These are phyloP conservation scores for Melanostigma gelatinosum DNA, from an alignment of 2,113 vertebrate genomes.

Conservation along the genomic window DNA sequence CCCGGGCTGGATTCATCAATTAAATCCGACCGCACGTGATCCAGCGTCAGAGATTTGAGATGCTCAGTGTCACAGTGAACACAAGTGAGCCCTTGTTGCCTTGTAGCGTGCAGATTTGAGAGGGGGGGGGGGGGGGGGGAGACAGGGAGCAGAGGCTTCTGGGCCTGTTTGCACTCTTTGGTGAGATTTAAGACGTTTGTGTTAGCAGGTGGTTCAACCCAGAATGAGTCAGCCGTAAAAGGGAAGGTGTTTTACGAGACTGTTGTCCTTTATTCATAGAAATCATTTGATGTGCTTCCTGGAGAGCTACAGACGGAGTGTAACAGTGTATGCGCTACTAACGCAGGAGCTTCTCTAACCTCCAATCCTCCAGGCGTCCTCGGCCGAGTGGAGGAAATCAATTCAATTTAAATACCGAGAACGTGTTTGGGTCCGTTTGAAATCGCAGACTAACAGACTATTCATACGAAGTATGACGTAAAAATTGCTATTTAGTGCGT, in stretches of 20 bases:
- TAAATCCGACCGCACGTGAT: constrained; percentile 21
- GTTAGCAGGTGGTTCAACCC: constrained; percentile 29
- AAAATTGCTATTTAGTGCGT: not conserved
- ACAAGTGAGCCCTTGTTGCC: constrained; percentile 41
- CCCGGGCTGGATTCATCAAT: constrained; percentile 16
- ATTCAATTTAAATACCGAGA: not conserved
- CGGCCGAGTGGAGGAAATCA: not conserved
- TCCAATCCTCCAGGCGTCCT: not conserved
- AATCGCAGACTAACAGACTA: not conserved
- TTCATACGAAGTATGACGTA: not conserved
- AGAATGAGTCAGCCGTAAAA: constrained; percentile 16
- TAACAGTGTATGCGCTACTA: not conserved
- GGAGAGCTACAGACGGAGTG: not conserved
- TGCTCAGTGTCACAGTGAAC: constrained; percentile 2
- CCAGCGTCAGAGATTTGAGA: constrained; percentile 33
- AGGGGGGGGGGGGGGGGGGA: constrained; percentile 2
- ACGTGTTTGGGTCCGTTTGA: not conserved
- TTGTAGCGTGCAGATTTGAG: constrained; percentile 50
- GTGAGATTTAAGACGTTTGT: not conserved
- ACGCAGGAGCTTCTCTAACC: not conserved
- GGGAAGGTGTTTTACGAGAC: constrained; percentile 38
- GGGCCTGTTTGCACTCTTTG: not conserved
- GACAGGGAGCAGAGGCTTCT: not conserved
- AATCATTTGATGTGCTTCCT: constrained; percentile 34
- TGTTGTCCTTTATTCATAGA: constrained; percentile 14